These are phyloP conservation scores for Irena cyanogastra DNA, from an alignment of 2,113 vertebrate genomes.

Conservation along the genomic window DNA sequence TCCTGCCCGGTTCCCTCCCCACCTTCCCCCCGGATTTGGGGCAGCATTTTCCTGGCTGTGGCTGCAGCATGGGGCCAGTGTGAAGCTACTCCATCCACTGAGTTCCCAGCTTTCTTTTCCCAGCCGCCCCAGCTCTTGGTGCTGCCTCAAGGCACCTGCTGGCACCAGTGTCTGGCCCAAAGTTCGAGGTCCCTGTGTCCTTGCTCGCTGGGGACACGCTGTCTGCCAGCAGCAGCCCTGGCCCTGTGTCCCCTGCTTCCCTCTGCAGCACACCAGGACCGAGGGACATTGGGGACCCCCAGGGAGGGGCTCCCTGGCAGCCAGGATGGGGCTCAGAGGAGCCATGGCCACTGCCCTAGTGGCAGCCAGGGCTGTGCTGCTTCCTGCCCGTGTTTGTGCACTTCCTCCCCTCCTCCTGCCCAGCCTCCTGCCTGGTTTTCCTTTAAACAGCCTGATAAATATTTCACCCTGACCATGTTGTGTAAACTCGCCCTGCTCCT, in stretches of 20 bases:
- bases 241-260: rapidly evolving
- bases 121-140: rapidly evolving
- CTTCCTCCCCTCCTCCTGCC: background rate
- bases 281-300: rapidly evolving
- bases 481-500: background rate
- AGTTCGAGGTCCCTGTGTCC: rapidly evolving
- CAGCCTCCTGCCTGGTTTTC: background rate
- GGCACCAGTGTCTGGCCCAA: background rate
- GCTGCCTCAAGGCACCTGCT: background rate
- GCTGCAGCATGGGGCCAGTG: rapidly evolving
- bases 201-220: rapidly evolving
- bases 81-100: background rate
- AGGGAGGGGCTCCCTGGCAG: background rate
- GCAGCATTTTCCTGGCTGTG: rapidly evolving
- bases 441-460: background rate
- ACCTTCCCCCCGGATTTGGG: background rate
- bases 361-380: background rate
- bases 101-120: background rate
- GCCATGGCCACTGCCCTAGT: rapidly evolving
- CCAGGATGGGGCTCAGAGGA: background rate
- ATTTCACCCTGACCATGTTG: background rate
- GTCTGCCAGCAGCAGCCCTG: background rate
- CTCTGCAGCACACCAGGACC: background rate
- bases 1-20: background rate
- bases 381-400: background rate